These are phyloP conservation scores for Sympetrum striolatum DNA, from an alignment of 2,888 invertebrate genomes.

Conservation along the genomic window DNA sequence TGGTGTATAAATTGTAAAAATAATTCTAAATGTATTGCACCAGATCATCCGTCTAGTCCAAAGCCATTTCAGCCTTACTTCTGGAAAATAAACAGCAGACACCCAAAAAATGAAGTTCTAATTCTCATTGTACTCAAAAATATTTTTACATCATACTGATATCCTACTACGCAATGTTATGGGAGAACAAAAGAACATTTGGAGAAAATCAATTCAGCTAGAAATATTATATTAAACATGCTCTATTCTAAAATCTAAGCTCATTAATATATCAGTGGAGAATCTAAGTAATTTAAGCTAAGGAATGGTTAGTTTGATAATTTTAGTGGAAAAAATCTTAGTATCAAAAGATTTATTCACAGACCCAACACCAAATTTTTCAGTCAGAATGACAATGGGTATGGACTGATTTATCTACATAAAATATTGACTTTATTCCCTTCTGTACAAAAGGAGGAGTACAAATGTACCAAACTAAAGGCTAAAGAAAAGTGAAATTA, in stretches of 20 bases:
- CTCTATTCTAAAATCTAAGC: conserved; percentile 15
- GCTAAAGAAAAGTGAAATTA: not conserved
- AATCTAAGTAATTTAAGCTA: not conserved
- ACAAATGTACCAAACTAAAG: not conserved
- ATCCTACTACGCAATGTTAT: not conserved
- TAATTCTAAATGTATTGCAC: not conserved
- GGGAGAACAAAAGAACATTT: not conserved
- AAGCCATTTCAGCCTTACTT: not conserved
- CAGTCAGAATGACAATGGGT: not conserved
- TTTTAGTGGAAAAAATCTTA: not conserved
- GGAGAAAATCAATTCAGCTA: not conserved
- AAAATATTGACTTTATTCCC: not conserved
- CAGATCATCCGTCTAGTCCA: not conserved
- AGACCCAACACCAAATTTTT: not conserved
- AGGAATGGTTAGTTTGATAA: not conserved
- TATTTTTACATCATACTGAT: not conserved
- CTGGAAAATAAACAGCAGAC: not conserved
- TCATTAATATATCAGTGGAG: not conserved
- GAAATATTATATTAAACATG: not conserved
- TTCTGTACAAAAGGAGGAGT: not conserved
- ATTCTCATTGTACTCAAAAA: not conserved
- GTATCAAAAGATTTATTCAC: not conserved
- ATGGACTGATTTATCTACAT: not conserved
- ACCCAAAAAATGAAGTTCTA: not conserved
- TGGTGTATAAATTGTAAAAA: not conserved